These are phyloP conservation scores for Todiramphus chloris DNA, from an alignment of 2,113 vertebrate genomes.

Conservation along the genomic window DNA sequence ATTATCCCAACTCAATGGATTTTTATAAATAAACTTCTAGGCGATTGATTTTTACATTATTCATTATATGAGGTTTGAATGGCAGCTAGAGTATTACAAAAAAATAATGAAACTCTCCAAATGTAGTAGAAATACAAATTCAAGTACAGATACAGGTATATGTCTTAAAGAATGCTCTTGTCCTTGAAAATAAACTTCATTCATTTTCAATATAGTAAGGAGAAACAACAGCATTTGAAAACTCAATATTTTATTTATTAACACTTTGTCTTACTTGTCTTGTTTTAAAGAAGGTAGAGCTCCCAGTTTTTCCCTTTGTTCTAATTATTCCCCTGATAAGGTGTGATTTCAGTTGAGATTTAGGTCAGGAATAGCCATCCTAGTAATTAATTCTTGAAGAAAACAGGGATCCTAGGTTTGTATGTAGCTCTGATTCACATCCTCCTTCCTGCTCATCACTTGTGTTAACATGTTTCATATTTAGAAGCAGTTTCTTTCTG, in stretches of 20 bases:
- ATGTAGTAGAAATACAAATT: neutral
- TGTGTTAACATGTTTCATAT: neutral
- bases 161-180: neutral
- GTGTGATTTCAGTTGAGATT: conserved; percentile 4
- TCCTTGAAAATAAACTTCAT: neutral
- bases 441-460: neutral
- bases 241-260: conserved; percentile 6
- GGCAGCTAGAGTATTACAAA: conserved; percentile 23
- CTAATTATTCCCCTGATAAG: neutral
- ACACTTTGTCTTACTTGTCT: conserved; percentile 7
- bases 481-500: neutral
- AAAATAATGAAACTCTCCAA: conserved; percentile 8
- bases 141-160: neutral
- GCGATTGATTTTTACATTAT: conserved; percentile 37
- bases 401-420: neutral
- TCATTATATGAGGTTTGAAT: conserved; percentile 41
- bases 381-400: neutral
- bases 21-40: conserved; percentile 4
- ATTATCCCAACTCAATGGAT: neutral
- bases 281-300: neutral
- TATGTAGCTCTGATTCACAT: neutral
- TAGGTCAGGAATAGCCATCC: neutral
- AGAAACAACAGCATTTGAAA: neutral
- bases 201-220: neutral
- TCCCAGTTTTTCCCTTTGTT: neutral